These are phyloP conservation scores for Pasiphila rectangulata DNA, from an alignment of 2,888 invertebrate genomes.

Conservation along the genomic window DNA sequence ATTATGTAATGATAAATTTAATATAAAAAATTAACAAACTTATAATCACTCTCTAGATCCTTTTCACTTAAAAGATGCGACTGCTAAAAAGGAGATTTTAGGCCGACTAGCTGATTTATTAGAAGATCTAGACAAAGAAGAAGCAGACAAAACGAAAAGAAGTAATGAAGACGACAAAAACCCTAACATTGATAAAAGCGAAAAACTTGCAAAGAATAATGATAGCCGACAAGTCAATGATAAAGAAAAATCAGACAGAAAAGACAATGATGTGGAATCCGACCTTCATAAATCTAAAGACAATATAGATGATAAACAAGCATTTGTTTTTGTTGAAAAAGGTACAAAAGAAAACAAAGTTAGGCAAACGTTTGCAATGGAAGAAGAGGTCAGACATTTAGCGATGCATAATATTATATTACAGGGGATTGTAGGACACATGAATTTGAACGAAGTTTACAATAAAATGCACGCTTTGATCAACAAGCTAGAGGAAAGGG, in stretches of 20 bases:
- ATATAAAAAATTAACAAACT: too few relatives aligned
- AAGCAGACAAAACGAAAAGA: constrained; percentile 22
- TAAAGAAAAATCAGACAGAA: background rate
- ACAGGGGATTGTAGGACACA: constrained; percentile 55
- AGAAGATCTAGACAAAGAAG: constrained; percentile 57
- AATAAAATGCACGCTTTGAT: constrained; percentile 39
- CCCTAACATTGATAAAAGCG: background rate
- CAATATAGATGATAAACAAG: background rate
- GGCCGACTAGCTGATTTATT: constrained; percentile 50
- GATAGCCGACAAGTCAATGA: background rate
- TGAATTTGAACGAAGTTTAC: constrained; percentile 55
- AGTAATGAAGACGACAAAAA: constrained; percentile 16
- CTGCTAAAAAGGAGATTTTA: constrained; percentile 53
- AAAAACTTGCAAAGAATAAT: constrained; percentile 8
- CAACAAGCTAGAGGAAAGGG: constrained; percentile 29
- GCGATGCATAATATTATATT: constrained; percentile 58
- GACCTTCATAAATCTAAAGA: constrained; percentile 7
- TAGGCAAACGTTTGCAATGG: constrained; percentile 12
- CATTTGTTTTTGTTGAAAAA: constrained; percentile 11
- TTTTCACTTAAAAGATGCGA: constrained; percentile 50
- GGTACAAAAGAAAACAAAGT: constrained; percentile 11
- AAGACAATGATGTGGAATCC: constrained; percentile 4
- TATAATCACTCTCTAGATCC: too few relatives aligned
- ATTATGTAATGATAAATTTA: too few relatives aligned
- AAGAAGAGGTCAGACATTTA: constrained; percentile 46